Percentiles rank a stretch among this genome's conserved stretches.
Evolutionary conservation across 2,888 invertebrate genomes (phyloP).

Genomic region (Habrosyne pyritoides): DNA sequence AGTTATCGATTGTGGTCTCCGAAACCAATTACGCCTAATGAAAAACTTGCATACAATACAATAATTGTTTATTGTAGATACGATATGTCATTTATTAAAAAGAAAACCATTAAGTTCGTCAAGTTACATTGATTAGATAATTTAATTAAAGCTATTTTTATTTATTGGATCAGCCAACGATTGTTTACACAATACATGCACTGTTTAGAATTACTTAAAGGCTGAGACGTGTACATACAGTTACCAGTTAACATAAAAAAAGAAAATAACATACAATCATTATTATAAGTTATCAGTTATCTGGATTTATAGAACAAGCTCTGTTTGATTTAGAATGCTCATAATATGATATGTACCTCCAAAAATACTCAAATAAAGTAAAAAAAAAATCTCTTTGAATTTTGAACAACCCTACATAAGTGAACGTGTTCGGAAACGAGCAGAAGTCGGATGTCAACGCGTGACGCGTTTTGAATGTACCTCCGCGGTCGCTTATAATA

Average conservation of each 20-base stretch:
- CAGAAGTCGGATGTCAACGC: slow-evolving; percentile 75
- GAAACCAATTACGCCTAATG: not conserved
- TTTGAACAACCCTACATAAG: slow-evolving; percentile 39
- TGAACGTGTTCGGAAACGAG: slow-evolving; percentile 51
- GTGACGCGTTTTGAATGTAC: slow-evolving; percentile 77
- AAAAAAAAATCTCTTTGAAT: not conserved
- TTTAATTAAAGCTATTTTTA: no score
- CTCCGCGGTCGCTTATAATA: slow-evolving; percentile 65
- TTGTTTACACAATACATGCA: no score
- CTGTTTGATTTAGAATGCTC: not conserved
- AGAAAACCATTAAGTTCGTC: no score
- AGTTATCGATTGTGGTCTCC: not conserved
- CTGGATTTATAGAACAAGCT: not conserved
- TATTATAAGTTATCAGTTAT: not conserved
- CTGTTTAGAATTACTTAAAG: no score
- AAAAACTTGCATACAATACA: not conserved
- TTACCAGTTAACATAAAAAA: no score
- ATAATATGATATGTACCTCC: no score
- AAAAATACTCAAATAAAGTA: no score
- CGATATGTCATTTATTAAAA: no score
- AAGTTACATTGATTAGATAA: no score
- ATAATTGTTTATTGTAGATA: not conserved
- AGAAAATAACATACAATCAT: no score
- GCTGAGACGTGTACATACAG: no score
- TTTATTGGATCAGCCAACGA: no score